A percentile compares a stretch with the other conserved stretches of the same genome.
Conservation (phyloP, 2,797 vertebrate genomes). For the Meriones psammophilus region DNA sequence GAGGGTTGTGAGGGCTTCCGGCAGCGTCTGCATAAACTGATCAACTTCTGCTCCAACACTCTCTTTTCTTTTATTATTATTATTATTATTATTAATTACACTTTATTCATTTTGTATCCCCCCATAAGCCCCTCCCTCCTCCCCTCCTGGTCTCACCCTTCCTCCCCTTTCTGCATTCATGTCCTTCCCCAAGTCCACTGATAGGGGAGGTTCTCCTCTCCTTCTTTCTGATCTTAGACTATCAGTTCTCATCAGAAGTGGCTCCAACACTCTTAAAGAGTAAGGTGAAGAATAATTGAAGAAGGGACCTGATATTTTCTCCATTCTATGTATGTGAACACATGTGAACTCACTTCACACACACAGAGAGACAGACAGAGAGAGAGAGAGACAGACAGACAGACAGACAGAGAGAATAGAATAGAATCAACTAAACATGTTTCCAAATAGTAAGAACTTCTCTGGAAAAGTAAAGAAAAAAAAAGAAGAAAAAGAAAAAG, state of each 20-base stretch:
- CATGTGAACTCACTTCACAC: neutral
- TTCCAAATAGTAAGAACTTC: conserved; percentile 33
- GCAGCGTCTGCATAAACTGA: neutral
- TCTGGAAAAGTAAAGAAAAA: neutral
- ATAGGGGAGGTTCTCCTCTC: no score
- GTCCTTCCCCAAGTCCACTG: no score
- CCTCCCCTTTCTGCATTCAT: no score
- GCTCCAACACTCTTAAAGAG: neutral
- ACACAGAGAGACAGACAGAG: neutral
- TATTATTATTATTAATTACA: no score
- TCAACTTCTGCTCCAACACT: neutral
- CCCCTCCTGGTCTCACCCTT: no score
- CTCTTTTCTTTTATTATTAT: no score
- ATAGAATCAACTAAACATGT: neutral
- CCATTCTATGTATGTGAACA: neutral
- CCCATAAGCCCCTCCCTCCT: no score
- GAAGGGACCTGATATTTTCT: neutral
- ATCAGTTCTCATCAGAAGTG: no score
- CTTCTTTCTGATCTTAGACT: no score
- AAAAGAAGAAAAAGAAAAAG: no score
- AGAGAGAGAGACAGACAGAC: neutral
- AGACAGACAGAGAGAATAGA: neutral
- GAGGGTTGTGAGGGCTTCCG: neutral
- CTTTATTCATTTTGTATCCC: no score
- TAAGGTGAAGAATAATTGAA: neutral